A percentile compares a stretch with the other conserved stretches of the same genome.
Conservation (phyloP, 2,797 vertebrate species). For the Sitta carolinensis region DNA sequence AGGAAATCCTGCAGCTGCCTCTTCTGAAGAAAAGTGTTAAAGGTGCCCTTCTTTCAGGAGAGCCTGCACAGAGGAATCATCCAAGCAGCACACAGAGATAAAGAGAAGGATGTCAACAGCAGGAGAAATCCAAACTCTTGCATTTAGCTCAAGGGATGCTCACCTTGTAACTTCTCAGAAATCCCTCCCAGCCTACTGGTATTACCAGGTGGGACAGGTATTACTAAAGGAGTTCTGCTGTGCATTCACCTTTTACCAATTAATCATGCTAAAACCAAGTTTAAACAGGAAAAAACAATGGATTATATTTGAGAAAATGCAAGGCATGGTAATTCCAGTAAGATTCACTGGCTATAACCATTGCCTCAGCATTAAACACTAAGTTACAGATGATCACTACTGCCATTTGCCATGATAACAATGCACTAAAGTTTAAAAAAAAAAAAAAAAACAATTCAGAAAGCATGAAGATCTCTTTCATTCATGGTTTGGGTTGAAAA, state of each 20-base stretch:
- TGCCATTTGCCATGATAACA: neutral
- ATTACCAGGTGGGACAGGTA: neutral
- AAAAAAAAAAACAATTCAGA: neutral
- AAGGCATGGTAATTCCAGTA: neutral
- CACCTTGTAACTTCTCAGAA: neutral
- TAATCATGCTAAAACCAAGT: neutral
- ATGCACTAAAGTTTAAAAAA: neutral
- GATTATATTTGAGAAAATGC: neutral
- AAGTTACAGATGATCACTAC: neutral
- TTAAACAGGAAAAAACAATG: neutral
- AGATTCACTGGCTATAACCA: neutral
- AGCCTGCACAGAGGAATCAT: neutral
- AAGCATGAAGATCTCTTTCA: neutral
- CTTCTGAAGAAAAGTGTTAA: neutral
- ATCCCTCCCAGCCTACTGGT: neutral
- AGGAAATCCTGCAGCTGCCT: neutral
- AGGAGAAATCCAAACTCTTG: neutral
- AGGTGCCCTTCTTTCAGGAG: neutral
- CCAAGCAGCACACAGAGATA: neutral
- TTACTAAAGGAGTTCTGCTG: neutral
- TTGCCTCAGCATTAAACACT: neutral
- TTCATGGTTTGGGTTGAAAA: neutral
- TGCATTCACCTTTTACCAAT: neutral
- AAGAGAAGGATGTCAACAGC: neutral
- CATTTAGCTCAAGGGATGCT: neutral